Evolutionary conservation across 2,113 vertebrate species (phyloP), one percentile per base, ranked within the genome.

Genomic region (Protobothrops flavoviridis): DNA sequence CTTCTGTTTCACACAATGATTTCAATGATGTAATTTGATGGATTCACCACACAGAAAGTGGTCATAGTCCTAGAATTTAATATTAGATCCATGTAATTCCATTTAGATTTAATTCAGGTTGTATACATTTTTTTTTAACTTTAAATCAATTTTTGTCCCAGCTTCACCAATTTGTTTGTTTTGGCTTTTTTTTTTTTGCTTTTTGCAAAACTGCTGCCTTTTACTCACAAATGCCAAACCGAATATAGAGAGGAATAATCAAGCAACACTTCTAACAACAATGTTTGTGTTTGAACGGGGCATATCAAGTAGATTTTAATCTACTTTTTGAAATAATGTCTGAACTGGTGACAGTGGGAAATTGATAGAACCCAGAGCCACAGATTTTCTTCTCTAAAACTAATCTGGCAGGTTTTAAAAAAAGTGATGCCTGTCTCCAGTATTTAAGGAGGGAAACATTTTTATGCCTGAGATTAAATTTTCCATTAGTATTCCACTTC

Each of bases 401-500:
- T 94, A 88, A 91, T 96, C 92, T 95, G 94, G 94, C 94, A 53
- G 95, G 94, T 50, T 50, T 94, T 96, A 94, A 95, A 96, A 96
- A 96, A 95, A 69, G 29, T 91, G 86, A 94, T 96, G 90, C 74
- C 59, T 92, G 92, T 94, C 50, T 45, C 93, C 50, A 81, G 4
- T 43, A 21, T 81, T 81, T 43, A 39, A 39, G 33, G 33, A 9
- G 33, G 74, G 17, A 33, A 9, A 43, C 20, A 95, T 96, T 96
- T 94, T 96, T 92, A 94, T 94, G 93, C 91, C 94, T 92, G 86
- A 95, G 95, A 97, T 97, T 96, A 96, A 95, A 95, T 95, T 96
- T 96, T 91, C 93, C 95, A 96, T 97, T 96, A 96, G 93, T 95
- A 97, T 96, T 97, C 96, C 96, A 95, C 94, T 96, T 96, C 96